Percentiles rank a stretch among this genome's conserved stretches.
Conservation (phyloP, 1,140 invertebrate genomes). For the Augochlora pura region DNA sequence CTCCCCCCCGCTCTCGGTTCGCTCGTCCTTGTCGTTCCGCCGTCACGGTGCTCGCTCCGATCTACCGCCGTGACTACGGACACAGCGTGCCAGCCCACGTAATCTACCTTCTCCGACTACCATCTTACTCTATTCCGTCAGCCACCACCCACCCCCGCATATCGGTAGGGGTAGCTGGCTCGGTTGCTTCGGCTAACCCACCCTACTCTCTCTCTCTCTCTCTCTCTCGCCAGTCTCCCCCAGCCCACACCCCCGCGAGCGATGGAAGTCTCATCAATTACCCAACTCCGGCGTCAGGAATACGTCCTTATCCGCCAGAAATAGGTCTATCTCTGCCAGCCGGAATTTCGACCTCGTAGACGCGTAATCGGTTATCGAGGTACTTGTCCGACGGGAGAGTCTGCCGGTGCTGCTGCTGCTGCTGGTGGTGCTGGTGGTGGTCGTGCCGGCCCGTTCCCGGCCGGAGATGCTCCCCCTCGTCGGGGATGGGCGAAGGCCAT, state of each 20-base stretch:
- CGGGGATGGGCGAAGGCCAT: not conserved
- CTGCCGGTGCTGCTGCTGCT: too few species aligned
- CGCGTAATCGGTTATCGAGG: constrained; percentile 28
- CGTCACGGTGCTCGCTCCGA: not conserved
- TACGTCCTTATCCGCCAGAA: constrained; percentile 13
- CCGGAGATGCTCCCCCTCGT: too few species aligned
- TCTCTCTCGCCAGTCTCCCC: not conserved
- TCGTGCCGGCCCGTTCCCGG: not conserved
- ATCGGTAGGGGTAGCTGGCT: not conserved
- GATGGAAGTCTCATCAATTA: constrained; percentile 54
- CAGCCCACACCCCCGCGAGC: constrained; percentile 17
- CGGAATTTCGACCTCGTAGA: constrained; percentile 19
- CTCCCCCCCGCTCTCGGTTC: constrained; percentile 2
- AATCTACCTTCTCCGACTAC: constrained; percentile 40
- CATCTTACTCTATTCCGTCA: constrained; percentile 3
- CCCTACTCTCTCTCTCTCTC: not conserved
- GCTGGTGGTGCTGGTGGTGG: too few species aligned
- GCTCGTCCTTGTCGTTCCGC: constrained; percentile 19
- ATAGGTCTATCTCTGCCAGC: constrained; percentile 6
- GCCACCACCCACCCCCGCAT: not conserved
- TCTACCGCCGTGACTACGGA: constrained; percentile 3
- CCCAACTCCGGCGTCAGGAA: constrained; percentile 43
- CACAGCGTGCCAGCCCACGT: constrained; percentile 25
- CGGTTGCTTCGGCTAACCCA: not conserved
- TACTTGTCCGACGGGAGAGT: not conserved